Base-by-base conservation (phyloP, 2,113 vertebrate genomes). In the Catharus fuscescens region DNA sequence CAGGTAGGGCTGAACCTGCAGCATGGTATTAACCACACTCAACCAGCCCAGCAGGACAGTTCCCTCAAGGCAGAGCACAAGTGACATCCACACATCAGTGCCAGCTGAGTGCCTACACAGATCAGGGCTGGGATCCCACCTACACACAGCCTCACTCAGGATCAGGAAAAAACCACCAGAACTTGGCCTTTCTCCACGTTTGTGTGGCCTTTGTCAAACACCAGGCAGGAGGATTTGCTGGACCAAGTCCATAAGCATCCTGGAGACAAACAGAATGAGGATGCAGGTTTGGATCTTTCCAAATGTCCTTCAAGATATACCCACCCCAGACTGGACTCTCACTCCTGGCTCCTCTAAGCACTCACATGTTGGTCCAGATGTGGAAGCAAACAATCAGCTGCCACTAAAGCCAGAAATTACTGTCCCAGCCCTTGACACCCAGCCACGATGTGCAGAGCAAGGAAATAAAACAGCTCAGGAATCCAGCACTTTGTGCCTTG, bases 331-430 rank as follows among this genome's bases (percentile, higher is more conserved):
- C 32, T 54, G 40, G 34, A 20, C 5, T 44, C 66, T 79, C 66
- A 54, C 34, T 40, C 26, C 9, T 24, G 11, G 21, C 18, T 87
- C 52, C 53, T 76, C 61, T 61, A 17, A 45, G 19, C 73, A 21
- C 56, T n/a, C 25, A 34, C 3, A 1, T 53, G 61, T 80, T 76
- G 85, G 91, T 36, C 76, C 92, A 85, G 73, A 62, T 44, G 54
- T 83, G 40, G 86, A 76, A 79, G 72, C 71, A 85, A 96, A 64
- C 18, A 65, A 23, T 20, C 78, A 61, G 77, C 78, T 62, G 62
- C 25, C 24, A 17, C 60, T 56, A 73, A 88, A 74, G 66, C 79
- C 88, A 95, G 80, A 89, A 97, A 93, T 79, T 25, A 8, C 24
- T 40, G 54, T 44, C 78, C 88, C 36, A 92, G 56, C 67, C 77